Base-by-base conservation (phyloP, 2,113 vertebrate species). In the Echinops telfairi region DNA sequence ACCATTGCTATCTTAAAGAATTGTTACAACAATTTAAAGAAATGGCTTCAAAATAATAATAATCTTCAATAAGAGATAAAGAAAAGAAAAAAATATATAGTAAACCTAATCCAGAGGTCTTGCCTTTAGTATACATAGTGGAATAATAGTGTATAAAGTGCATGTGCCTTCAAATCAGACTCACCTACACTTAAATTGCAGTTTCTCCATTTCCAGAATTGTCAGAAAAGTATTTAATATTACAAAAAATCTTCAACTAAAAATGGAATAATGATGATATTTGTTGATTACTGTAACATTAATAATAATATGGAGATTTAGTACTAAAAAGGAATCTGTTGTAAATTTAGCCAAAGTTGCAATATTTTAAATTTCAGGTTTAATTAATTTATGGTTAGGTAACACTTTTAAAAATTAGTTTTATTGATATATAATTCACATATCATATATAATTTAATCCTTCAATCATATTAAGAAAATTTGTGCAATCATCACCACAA, bases 151-250 rank as follows among this genome's bases (percentile, higher is more conserved):
- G 23, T 25, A 17, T 43, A 83, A 94, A 68, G 2, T 70, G 11
- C 12, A 29, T 70, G 62, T 78, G 17, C 53, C 85, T 78, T 58
- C 40, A 6, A 73, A 27, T 40, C 36, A 83, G 15, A 58, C 11
- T 83, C 19, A 25, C 73, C 10, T 60, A 70, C 83, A 87, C 76
- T 53, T 86, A 86, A 83, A 58, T 86, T 23, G 92, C 0, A 53
- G 47, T 76, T 31, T 90, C 19, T 90, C 31, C 3, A 29, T 85
- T 79, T 86, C 33, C 16, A 75, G 80, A 76, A 81, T 90, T 88
- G 92, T 79, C 76, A 88, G 75, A 82, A 81, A 93, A 66, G 17
- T 58, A 62, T 62, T 87, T 84, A 77, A 17, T 25, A 84, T 38
- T 19, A 58, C 71, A 71, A 70, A 90, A 7, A 78, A 43, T 83